Percentiles rank a stretch among this genome's conserved stretches.
phyloP scores from a whole-genome alignment of 2,888 invertebrate species.

The Geophilus truncorum region DNA sequence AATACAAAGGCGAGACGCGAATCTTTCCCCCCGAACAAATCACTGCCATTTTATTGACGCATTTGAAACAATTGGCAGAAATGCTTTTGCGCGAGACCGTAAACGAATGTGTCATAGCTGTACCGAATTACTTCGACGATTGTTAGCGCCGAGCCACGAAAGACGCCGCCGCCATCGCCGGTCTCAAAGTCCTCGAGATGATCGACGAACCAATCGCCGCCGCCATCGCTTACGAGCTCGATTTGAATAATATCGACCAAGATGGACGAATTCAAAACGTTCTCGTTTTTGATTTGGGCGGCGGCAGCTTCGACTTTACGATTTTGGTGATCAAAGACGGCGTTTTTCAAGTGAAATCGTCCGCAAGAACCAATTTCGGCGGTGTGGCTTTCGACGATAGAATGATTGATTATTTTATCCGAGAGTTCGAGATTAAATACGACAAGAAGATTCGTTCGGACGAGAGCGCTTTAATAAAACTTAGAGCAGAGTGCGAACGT shows the following conservation, averaged over 20 bases:
- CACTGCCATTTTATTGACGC: conserved; percentile 72
- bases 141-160: conserved; percentile 71
- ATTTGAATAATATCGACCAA: no score
- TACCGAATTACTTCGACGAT: conserved; percentile 72
- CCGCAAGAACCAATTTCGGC: conserved; percentile 87
- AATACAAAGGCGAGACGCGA: conserved; percentile 13
- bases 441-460: conserved; percentile 82
- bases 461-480: conserved; percentile 69
- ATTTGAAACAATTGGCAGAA: conserved; percentile 46
- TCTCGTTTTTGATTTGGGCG: conserved; percentile 63
- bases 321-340: conserved; percentile 91
- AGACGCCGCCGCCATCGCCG: conserved; percentile 80
- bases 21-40: conserved; percentile 83
- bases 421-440: conserved; percentile 67
- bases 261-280: conserved; percentile 52
- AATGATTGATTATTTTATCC: conserved; percentile 81
- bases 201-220: conserved; percentile 84
- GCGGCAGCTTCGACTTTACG: conserved; percentile 93
- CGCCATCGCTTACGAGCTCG: conserved; percentile 54
- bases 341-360: conserved; percentile 88
- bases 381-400: conserved; percentile 91
- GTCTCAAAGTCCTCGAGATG: no score
- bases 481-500: conserved; percentile 67
- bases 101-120: conserved; percentile 71
- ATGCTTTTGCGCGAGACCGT: conserved; percentile 54